Evolutionary conservation across 2,113 vertebrate genomes (phyloP).

Genomic region (Neolamprologus falcicula): DNA sequence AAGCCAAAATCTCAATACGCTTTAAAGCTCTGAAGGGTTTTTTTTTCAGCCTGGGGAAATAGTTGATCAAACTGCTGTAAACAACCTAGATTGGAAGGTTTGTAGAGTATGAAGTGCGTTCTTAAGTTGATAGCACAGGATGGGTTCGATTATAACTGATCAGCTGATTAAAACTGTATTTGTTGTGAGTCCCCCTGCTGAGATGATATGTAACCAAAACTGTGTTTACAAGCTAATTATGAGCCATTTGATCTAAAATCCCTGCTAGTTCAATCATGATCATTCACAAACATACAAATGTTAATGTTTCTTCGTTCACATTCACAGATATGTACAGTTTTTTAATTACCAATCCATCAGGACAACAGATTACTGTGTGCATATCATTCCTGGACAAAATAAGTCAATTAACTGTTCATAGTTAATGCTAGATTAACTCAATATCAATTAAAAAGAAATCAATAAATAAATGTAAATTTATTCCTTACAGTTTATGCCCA

Average conservation of each 20-base stretch:
- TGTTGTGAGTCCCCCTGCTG: neutral
- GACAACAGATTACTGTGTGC: neutral
- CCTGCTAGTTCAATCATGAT: neutral
- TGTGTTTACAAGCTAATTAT: neutral
- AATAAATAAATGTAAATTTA: neutral
- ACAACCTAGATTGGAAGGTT: neutral
- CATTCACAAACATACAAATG: neutral
- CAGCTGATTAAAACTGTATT: neutral
- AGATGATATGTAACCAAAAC: neutral
- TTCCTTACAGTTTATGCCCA: neutral
- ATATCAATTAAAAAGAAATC: neutral
- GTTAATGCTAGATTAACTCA: neutral
- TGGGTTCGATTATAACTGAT: neutral
- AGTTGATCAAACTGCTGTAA: neutral
- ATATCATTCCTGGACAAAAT: neutral
- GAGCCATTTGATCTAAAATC: neutral
- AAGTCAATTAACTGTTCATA: neutral
- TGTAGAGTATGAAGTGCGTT: neutral
- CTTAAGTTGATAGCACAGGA: neutral
- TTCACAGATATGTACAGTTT: neutral
- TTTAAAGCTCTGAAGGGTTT: neutral
- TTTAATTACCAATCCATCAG: neutral
- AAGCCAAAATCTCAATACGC: neutral
- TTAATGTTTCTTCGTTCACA: neutral
- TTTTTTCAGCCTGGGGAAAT: neutral